These are phyloP conservation scores for Harpalus rubripes DNA, from an alignment of 2,888 invertebrate species.

Conservation along the genomic window DNA sequence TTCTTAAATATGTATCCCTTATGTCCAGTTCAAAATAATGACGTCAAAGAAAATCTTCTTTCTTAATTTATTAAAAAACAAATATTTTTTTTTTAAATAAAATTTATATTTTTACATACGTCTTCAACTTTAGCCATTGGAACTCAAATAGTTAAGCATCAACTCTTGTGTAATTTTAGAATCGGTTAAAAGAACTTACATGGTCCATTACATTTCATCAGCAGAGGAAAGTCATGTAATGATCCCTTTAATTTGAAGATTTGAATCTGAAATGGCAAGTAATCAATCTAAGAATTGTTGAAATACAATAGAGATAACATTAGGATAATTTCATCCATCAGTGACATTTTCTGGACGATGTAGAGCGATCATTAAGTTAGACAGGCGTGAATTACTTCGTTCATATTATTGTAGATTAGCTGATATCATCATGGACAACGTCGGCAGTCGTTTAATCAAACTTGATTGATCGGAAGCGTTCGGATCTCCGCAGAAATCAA, in stretches of 20 bases:
- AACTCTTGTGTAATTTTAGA: no score
- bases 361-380: slow-evolving; percentile 49
- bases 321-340: slow-evolving; percentile 55
- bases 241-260: not conserved
- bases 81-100: no score
- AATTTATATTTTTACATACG: no score
- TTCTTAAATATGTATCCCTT: no score
- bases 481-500: slow-evolving; percentile 61
- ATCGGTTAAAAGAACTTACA: not conserved
- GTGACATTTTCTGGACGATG: slow-evolving; percentile 32
- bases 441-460: slow-evolving; percentile 64
- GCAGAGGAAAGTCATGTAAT: not conserved
- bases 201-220: not conserved
- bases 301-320: slow-evolving; percentile 41
- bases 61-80: no score
- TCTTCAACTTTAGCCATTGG: no score
- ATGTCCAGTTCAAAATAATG: no score
- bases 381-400: slow-evolving; percentile 60
- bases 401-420: slow-evolving; percentile 58
- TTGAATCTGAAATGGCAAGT: not conserved
- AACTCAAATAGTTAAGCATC: no score
- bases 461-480: slow-evolving; percentile 65
- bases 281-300: slow-evolving; percentile 44
- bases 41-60: no score
- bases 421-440: slow-evolving; percentile 57